These are phyloP conservation scores for Lycia hirtaria DNA, from an alignment of 2,888 invertebrate species.

Conservation along the genomic window DNA sequence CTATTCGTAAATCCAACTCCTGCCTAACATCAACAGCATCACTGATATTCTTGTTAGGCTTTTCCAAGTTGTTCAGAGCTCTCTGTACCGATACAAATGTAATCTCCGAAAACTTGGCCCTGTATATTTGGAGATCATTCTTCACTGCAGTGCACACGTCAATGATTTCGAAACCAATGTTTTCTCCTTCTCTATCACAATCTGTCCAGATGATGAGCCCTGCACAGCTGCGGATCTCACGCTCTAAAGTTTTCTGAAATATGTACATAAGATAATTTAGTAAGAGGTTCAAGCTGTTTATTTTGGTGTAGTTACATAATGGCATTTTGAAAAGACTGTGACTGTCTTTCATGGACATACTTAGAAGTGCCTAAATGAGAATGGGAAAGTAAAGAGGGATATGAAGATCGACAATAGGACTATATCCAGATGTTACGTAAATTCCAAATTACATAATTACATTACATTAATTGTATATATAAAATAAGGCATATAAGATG, in stretches of 20 bases:
- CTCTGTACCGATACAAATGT: conserved; percentile 92
- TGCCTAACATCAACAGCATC: conserved; percentile 97
- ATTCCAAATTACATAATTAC: too few species aligned
- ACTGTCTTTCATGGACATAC: too few species aligned
- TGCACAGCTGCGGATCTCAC: conserved; percentile 87
- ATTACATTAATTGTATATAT: too few species aligned
- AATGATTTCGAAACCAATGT: conserved; percentile 99
- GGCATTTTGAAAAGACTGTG: too few species aligned
- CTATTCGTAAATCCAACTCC: conserved; percentile 97
- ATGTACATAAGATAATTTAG: too few species aligned
- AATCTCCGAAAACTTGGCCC: conserved; percentile 99
- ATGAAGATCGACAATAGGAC: too few species aligned
- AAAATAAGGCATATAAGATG: too few species aligned
- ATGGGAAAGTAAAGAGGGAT: too few species aligned
- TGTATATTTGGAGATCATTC: conserved; percentile 87
- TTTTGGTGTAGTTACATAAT: too few species aligned
- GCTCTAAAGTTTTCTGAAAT: conserved; percentile 89
- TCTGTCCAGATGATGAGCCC: conserved; percentile 99
- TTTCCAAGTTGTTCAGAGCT: conserved; percentile 91
- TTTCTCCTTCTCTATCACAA: conserved; percentile 99
- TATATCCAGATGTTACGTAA: too few species aligned
- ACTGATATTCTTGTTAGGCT: conserved; percentile 92
- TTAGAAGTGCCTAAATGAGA: too few species aligned
- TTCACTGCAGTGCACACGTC: conserved; percentile 94
- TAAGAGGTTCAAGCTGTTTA: too few species aligned